These are phyloP conservation scores for Candoia aspera DNA, from an alignment of 2,113 vertebrate species.

Conservation along the genomic window DNA sequence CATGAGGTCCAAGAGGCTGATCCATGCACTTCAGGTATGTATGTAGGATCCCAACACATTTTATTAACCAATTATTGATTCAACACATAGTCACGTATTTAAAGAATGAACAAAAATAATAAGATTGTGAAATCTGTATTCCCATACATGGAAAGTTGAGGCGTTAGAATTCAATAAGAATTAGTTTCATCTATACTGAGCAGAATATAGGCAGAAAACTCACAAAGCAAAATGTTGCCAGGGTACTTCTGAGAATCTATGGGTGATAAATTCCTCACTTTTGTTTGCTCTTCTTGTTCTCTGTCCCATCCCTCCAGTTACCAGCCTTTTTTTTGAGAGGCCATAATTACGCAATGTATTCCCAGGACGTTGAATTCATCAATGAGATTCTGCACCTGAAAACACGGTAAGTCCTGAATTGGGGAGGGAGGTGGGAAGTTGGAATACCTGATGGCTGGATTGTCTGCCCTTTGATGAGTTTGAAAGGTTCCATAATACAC, in stretches of 20 bases:
- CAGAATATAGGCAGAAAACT: neutral
- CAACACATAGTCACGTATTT: neutral
- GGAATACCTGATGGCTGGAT: neutral
- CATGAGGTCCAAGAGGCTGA: neutral
- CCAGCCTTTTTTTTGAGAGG: constrained; percentile 80
- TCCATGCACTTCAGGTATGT: neutral
- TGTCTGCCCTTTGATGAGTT: neutral
- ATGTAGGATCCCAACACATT: neutral
- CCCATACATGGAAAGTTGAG: neutral
- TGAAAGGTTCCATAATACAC: neutral
- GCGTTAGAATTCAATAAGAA: neutral
- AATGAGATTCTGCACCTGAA: constrained; percentile 79
- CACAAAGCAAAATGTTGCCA: neutral
- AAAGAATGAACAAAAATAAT: neutral
- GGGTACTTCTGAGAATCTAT: too few relatives aligned
- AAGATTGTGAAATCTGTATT: neutral
- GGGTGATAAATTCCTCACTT: neutral
- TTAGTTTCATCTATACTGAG: neutral
- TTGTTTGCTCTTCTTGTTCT: neutral
- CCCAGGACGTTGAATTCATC: constrained; percentile 83
- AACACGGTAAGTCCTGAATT: constrained; percentile 75
- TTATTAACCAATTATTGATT: neutral
- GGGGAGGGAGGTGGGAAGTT: neutral
- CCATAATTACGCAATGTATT: constrained; percentile 85
- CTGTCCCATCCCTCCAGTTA: constrained; percentile 73